Evolutionary conservation across 1,140 invertebrate genomes (phyloP).

Genomic region (Diorhabda carinulata): DNA sequence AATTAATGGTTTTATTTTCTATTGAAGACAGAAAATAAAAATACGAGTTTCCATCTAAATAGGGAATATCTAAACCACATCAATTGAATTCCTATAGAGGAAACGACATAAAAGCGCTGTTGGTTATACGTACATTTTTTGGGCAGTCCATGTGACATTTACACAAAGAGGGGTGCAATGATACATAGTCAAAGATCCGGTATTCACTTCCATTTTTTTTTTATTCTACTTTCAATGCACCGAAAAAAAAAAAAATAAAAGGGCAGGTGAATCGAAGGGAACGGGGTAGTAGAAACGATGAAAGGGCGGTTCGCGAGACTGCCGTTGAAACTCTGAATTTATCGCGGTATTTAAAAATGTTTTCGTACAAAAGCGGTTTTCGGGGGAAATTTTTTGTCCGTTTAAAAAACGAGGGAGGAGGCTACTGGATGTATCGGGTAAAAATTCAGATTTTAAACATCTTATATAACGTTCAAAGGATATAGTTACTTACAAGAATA

Average conservation of each 20-base stretch:
- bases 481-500: too few relatives aligned
- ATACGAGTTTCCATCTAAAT: too few relatives aligned
- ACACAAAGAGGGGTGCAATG: conserved; percentile 1
- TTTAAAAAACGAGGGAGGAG: too few relatives aligned
- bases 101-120: neutral
- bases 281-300: neutral
- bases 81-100: conserved; percentile 6
- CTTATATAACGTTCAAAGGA: too few relatives aligned
- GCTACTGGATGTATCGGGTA: neutral
- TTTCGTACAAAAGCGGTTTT: neutral
- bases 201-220: neutral
- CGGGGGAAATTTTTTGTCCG: too few relatives aligned
- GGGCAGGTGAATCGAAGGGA: conserved; percentile 15
- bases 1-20: too few relatives aligned
- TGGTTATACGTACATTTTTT: conserved; percentile 7
- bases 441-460: neutral
- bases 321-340: conserved; percentile 10
- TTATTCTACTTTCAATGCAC: neutral
- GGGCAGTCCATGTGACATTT: conserved; percentile 7
- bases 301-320: conserved; percentile 1
- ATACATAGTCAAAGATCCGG: neutral
- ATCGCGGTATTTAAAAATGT: conserved; percentile 1
- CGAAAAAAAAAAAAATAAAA: conserved; percentile 3
- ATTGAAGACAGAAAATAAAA: too few relatives aligned
- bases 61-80: neutral